Base-by-base conservation (phyloP, 2,888 invertebrate genomes). In the Cheilosia variabilis region DNA sequence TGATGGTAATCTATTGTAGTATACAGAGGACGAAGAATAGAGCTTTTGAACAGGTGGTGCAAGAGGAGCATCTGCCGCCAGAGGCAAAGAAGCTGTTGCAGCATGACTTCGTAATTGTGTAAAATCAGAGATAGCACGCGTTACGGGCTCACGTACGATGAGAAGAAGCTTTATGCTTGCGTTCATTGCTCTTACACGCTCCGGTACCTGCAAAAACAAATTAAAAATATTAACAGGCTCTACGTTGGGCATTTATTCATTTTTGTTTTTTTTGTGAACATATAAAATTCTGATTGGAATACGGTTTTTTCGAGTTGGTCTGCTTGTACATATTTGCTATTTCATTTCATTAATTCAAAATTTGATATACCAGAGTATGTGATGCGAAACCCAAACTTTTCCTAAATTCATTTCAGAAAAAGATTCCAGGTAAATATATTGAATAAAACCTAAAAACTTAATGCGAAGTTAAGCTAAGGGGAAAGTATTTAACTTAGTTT, bases 81-180 rank as follows among this genome's bases (percentile, higher is more conserved):
- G 91, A 69, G 94, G 93, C 5, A 96, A 94, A 87, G 95, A 95
- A 10, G 96, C 95, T 1, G 96, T 95, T 45, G 96, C 95, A 27
- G 96, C 96, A 90, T 97, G 96, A 89, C 96, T 96, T 87, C 96
- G 95, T 89, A 98, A 94, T 93, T 99, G 98, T 22, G 98, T 97
- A 93, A 98, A 99, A 94, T 99, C 99, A 15, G 98, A 99, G 90
- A 99, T 97, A 66, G 98, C 97, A 73, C 99, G 94, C 19, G 97
- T 97, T 72, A 99, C 98, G 3, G 99, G 99, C 92, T 99, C 98
- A 15, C 99, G 94, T 24, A 99, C 97, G 90, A 99, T 98, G 88
- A 99, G 94, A 87, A 99, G 94, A 79, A 99, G 93, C 89, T 98
- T 97, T 83, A 98, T 96, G 90, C 96, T 96, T 9, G 96, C 95